These are phyloP conservation scores for Agelastica alni DNA, from an alignment of 2,888 invertebrate species.

Conservation along the genomic window DNA sequence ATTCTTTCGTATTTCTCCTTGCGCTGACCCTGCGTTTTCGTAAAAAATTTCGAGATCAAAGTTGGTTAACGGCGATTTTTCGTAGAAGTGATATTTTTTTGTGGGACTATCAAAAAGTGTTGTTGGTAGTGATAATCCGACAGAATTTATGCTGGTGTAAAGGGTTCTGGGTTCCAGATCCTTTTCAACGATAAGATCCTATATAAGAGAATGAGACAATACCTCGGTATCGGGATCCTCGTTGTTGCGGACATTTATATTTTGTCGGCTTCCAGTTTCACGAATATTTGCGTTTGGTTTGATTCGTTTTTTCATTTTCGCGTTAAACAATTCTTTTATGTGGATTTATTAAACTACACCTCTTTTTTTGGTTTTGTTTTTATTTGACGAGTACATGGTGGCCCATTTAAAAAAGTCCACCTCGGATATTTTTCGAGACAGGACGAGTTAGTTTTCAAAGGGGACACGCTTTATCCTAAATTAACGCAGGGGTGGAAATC, in stretches of 20 bases:
- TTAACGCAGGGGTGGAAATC: no score
- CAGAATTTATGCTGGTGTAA: slow-evolving; percentile 38
- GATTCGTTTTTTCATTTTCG: slow-evolving; percentile 23
- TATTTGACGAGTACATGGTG: no score
- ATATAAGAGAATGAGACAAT: slow-evolving; percentile 37
- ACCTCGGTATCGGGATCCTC: slow-evolving; percentile 33
- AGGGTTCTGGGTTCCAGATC: slow-evolving; percentile 34
- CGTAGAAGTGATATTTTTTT: slow-evolving; percentile 33
- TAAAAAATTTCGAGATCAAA: slow-evolving; percentile 18
- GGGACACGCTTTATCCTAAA: no score
- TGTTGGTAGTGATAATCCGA: slow-evolving; percentile 35
- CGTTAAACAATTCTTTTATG: slow-evolving; percentile 38
- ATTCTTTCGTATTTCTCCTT: no score
- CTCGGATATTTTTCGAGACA: no score
- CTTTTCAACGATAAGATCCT: slow-evolving; percentile 34
- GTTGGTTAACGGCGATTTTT: slow-evolving; percentile 26
- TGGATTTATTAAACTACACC: slow-evolving; percentile 34
- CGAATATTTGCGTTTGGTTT: slow-evolving; percentile 28
- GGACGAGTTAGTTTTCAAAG: no score
- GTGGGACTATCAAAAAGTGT: slow-evolving; percentile 36
- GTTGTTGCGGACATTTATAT: slow-evolving; percentile 32
- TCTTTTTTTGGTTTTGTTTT: slow-evolving; percentile 1
- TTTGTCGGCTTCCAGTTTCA: slow-evolving; percentile 34
- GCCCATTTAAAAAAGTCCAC: no score
- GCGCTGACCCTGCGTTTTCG: slow-evolving; percentile 1